A percentile compares a stretch with the other conserved stretches of the same genome.
Conservation (phyloP, 2,888 invertebrate species). For the Orchesella flavescens region DNA sequence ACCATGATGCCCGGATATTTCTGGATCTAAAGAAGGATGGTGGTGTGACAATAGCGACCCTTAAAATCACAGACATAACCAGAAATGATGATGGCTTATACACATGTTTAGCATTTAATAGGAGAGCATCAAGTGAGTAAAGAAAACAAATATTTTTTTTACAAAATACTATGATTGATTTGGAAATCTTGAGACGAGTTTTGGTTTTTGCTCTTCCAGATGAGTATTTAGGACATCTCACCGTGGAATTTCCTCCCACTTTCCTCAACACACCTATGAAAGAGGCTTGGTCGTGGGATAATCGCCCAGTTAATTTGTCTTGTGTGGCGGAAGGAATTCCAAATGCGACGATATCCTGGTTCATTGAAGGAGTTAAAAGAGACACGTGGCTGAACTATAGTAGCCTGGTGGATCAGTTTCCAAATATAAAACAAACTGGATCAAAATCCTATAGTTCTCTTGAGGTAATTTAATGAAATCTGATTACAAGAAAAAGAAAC, state of each 20-base stretch:
- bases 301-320: conserved; percentile 86
- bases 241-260: conserved; percentile 87
- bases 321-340: conserved; percentile 91
- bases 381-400: too few species aligned
- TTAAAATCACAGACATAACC: conserved; percentile 81
- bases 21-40: conserved; percentile 74
- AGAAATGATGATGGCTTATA: conserved; percentile 89
- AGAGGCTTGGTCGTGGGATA: conserved; percentile 90
- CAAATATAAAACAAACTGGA: conserved; percentile 79
- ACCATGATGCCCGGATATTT: conserved; percentile 81
- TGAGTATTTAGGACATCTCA: conserved; percentile 85
- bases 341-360: conserved; percentile 93
- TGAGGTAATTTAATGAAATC: too few species aligned
- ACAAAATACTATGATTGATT: too few species aligned
- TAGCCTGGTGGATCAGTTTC: conserved; percentile 73
- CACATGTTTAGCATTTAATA: conserved; percentile 88
- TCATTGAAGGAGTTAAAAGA: conserved; percentile 75
- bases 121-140: conserved; percentile 73
- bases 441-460: conserved; percentile 82
- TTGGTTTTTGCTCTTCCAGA: too few species aligned
- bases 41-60: conserved; percentile 80
- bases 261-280: conserved; percentile 81
- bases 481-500: too few species aligned
- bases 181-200: too few species aligned
- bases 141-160: neutral